phyloP scores from a whole-genome alignment of 92 coral and sea anemone species.

The Desmophyllum pertusum region DNA sequence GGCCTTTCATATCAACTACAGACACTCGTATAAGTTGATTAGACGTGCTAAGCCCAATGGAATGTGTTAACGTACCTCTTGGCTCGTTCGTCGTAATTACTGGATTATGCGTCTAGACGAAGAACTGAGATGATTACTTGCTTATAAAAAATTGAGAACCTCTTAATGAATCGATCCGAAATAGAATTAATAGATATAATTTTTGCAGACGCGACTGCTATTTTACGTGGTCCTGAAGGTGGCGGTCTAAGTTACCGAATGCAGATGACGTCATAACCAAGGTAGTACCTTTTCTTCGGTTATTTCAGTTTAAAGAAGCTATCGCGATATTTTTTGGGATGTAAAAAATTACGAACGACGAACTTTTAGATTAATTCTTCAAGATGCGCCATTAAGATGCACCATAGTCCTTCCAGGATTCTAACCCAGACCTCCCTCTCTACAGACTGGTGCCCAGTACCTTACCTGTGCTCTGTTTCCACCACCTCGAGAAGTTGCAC shows the following conservation, averaged over 20 bases:
- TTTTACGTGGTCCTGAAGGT: too few relatives aligned
- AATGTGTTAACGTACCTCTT: too few relatives aligned
- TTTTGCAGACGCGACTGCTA: too few relatives aligned
- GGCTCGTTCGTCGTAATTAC: background rate
- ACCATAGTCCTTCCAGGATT: too few relatives aligned
- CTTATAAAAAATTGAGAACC: background rate
- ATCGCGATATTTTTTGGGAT: too few relatives aligned
- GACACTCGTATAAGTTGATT: background rate
- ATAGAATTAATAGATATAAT: background rate
- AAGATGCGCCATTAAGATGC: too few relatives aligned
- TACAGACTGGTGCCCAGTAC: background rate
- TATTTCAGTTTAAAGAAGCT: too few relatives aligned
- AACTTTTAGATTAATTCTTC: too few relatives aligned
- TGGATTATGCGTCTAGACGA: background rate
- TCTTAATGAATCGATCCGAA: background rate
- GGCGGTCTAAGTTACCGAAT: too few relatives aligned
- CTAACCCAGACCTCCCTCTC: background rate
- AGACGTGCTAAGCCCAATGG: background rate
- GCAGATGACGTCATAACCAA: too few relatives aligned
- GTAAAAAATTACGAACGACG: too few relatives aligned
- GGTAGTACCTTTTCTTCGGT: too few relatives aligned
- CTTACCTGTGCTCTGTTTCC: constrained; percentile 90
- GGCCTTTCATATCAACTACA: background rate
- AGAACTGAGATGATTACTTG: background rate
- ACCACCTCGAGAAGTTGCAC: constrained; percentile 93